A percentile compares a stretch with the other conserved stretches of the same genome.
phyloP scores from a whole-genome alignment of 2,888 invertebrate species.

The Serripes groenlandicus region DNA sequence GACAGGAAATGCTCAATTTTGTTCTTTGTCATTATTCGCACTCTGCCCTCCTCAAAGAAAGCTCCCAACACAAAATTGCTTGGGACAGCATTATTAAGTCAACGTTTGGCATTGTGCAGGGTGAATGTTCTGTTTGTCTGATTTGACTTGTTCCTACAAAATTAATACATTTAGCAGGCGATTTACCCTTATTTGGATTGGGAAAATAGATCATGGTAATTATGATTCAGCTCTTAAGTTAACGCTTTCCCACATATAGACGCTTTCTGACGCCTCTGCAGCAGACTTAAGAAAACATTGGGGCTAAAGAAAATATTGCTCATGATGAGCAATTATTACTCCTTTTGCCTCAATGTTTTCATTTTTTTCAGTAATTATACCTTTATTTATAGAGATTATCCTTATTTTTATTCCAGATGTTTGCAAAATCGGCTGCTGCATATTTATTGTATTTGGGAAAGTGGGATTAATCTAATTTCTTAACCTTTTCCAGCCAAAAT shows the following conservation, averaged over 20 bases:
- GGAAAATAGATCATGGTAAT: neutral
- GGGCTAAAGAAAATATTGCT: neutral
- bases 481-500: too few species aligned
- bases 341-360: neutral
- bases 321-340: neutral
- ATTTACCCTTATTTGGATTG: too few species aligned
- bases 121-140: too few species aligned
- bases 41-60: neutral
- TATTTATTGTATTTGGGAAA: too few species aligned
- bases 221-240: neutral
- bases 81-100: neutral
- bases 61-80: neutral
- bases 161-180: too few species aligned
- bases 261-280: neutral
- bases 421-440: too few species aligned
- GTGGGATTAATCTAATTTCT: too few species aligned
- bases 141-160: too few species aligned
- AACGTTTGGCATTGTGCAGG: too few species aligned
- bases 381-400: too few species aligned
- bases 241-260: neutral
- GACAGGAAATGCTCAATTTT: slow-evolving; percentile 45
- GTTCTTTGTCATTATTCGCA: slow-evolving; percentile 20
- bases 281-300: neutral
- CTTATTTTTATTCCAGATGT: too few species aligned
- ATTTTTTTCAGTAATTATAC: too few species aligned